phyloP scores from a whole-genome alignment of 1,140 invertebrate species.

The Druon quercuslanigerum region DNA sequence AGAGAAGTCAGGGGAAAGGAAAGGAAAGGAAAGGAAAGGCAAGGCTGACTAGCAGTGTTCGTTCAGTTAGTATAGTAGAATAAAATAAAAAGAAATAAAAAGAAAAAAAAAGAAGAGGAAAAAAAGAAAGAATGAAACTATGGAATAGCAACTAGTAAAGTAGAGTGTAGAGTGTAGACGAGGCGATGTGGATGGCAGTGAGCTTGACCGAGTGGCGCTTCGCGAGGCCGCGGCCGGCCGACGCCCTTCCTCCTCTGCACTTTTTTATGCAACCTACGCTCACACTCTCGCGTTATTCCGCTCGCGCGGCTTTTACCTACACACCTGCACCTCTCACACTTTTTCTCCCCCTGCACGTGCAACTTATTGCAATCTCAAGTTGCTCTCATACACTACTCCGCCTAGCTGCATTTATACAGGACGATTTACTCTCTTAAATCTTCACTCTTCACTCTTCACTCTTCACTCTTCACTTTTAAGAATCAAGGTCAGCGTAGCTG shows the following conservation, averaged over 20 bases:
- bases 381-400: neutral
- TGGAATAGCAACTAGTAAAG: constrained; percentile 54
- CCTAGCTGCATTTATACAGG: neutral
- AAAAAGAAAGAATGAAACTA: neutral
- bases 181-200: constrained; percentile 59
- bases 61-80: constrained; percentile 28
- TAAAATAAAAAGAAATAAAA: too few species aligned
- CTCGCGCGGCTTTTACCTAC: constrained; percentile 14
- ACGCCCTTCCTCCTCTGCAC: constrained; percentile 51
- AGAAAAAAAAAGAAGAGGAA: too few species aligned
- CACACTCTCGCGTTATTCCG: neutral
- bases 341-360: constrained; percentile 3
- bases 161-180: too few species aligned
- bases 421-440: neutral
- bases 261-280: constrained; percentile 54
- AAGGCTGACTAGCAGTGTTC: constrained; percentile 49
- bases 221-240: constrained; percentile 69
- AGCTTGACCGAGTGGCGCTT: constrained; percentile 70
- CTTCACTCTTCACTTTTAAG: neutral
- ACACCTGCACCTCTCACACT: constrained; percentile 9
- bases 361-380: constrained; percentile 18
- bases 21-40: constrained; percentile 30
- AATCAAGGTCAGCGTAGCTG: constrained; percentile 6
- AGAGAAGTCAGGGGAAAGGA: constrained; percentile 36
- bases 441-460: neutral